These are phyloP conservation scores for Atethmia centrago DNA, from an alignment of 2,888 invertebrate genomes.

Conservation along the genomic window DNA sequence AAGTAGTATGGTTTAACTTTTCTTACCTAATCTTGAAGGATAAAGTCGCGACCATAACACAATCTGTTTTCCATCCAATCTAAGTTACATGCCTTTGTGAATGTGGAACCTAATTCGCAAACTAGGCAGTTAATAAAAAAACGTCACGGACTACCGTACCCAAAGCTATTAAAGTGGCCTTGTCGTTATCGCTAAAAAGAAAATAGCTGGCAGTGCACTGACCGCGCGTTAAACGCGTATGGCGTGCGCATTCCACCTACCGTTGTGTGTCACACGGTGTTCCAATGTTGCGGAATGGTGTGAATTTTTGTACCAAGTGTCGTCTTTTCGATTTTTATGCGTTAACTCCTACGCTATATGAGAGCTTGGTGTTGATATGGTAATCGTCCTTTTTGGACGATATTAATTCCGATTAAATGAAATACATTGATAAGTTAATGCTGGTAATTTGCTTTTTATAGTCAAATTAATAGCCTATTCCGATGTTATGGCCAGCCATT, in stretches of 20 bases:
- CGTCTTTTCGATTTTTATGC: slow-evolving; percentile 58
- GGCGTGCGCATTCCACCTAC: slow-evolving; percentile 66
- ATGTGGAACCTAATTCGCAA: slow-evolving; percentile 66
- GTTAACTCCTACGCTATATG: slow-evolving; percentile 58
- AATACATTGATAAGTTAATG: slow-evolving; percentile 5
- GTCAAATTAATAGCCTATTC: not conserved
- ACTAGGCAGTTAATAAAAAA: slow-evolving; percentile 74
- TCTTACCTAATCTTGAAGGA: slow-evolving; percentile 18
- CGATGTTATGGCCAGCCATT: not conserved
- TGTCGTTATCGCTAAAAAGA: slow-evolving; percentile 86
- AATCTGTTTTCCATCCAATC: slow-evolving; percentile 33
- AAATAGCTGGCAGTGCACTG: slow-evolving; percentile 81
- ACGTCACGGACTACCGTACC: slow-evolving; percentile 80
- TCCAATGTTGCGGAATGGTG: slow-evolving; percentile 56
- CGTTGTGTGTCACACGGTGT: slow-evolving; percentile 57
- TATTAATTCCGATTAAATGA: slow-evolving; percentile 22
- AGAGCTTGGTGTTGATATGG: slow-evolving; percentile 43
- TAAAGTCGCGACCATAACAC: not conserved
- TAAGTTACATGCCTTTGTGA: slow-evolving; percentile 58
- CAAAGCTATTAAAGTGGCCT: slow-evolving; percentile 87
- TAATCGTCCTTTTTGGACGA: slow-evolving; percentile 39
- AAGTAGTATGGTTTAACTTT: not conserved
- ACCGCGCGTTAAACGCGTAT: slow-evolving; percentile 69
- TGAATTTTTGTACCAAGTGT: slow-evolving; percentile 52
- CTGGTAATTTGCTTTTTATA: not conserved